phyloP scores from a whole-genome alignment of 2,113 vertebrate genomes.

The Macquaria australasica region DNA sequence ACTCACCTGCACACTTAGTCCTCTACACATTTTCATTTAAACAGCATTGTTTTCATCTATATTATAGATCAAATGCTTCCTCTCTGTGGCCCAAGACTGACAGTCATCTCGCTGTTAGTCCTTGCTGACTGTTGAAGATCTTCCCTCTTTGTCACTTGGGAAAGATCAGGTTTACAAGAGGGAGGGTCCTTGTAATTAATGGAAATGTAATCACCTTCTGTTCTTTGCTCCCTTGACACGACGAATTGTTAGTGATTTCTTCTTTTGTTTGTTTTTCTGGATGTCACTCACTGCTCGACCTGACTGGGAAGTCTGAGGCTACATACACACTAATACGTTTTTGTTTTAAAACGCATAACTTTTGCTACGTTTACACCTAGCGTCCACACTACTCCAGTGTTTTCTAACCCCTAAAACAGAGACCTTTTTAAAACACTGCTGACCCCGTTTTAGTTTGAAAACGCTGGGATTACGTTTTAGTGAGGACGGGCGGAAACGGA shows the following conservation, averaged over 20 bases:
- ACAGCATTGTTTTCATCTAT: background rate
- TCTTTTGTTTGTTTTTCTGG: conserved; percentile 9
- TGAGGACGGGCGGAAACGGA: too few species aligned
- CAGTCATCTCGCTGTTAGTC: background rate
- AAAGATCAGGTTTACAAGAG: background rate
- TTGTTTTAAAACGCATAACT: too few species aligned
- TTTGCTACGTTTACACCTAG: too few species aligned
- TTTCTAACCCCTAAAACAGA: too few species aligned
- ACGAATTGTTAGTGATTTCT: background rate
- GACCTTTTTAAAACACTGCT: too few species aligned
- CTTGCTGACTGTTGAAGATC: background rate
- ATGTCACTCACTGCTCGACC: background rate
- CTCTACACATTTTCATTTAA: background rate
- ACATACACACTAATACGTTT: too few species aligned
- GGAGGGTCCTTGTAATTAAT: background rate
- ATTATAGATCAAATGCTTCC: background rate
- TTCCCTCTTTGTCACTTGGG: background rate
- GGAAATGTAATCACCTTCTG: background rate
- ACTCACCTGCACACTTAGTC: too few species aligned
- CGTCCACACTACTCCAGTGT: too few species aligned
- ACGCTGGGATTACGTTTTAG: too few species aligned
- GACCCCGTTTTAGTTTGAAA: too few species aligned
- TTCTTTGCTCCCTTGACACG: conserved; percentile 1
- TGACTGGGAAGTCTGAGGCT: background rate
- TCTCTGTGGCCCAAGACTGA: background rate